Evolutionary conservation across 2,113 vertebrate species (phyloP).

Genomic region (Pteruthius melanotis): DNA sequence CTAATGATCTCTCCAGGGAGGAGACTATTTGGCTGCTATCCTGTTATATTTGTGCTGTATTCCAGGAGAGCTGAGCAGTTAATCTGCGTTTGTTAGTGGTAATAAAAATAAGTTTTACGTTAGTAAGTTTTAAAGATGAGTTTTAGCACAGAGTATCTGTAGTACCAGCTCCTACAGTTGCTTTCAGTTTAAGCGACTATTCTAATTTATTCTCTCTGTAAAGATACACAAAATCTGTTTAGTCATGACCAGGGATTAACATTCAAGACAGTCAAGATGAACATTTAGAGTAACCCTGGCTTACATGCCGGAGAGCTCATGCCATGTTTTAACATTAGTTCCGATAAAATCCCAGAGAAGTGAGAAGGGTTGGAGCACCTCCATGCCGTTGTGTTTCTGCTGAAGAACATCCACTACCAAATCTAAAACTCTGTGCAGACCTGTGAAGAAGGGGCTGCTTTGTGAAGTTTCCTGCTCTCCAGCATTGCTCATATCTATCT

Average conservation of each 20-base stretch:
- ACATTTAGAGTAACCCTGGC: neutral
- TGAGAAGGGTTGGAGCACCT: neutral
- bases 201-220: neutral
- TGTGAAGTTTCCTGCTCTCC: neutral
- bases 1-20: neutral
- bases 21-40: neutral
- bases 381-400: neutral
- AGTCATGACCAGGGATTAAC: neutral
- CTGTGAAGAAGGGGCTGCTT: neutral
- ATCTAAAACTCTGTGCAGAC: neutral
- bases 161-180: neutral
- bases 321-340: neutral
- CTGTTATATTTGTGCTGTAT: neutral
- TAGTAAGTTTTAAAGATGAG: no score
- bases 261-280: neutral
- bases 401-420: neutral
- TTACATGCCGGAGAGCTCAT: neutral
- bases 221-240: neutral
- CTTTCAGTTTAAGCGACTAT: neutral
- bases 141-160: neutral
- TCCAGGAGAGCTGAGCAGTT: neutral
- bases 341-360: neutral
- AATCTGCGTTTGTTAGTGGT: neutral
- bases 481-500: neutral
- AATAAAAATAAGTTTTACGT: no score